Conservation (phyloP, 2,113 vertebrate genomes). For the Sylvia atricapilla region DNA sequence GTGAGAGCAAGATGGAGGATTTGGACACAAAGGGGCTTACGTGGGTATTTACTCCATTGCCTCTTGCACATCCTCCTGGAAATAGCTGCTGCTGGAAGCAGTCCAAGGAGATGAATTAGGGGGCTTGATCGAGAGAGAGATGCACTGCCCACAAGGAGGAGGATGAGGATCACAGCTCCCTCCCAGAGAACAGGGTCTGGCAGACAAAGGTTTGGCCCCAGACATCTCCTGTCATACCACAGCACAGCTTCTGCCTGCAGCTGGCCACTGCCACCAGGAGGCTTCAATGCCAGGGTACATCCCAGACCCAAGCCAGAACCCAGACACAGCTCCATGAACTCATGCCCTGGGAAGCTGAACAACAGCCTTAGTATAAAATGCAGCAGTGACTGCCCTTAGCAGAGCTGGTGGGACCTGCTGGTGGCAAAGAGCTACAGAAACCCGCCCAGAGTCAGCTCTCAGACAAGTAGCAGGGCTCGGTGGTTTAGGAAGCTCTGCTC, state of each 20-base stretch:
- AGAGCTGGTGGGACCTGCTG: neutral
- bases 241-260: neutral
- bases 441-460: neutral
- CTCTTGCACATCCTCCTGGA: neutral
- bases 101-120: neutral
- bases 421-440: neutral
- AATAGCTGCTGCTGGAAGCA: neutral
- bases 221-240: neutral
- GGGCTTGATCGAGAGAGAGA: neutral
- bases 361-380: neutral
- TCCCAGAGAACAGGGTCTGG: neutral
- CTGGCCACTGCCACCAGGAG: rapidly evolving
- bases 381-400: neutral
- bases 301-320: neutral
- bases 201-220: neutral
- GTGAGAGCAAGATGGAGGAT: neutral
- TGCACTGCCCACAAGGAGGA: neutral
- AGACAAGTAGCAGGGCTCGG: neutral
- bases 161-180: neutral
- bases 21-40: neutral
- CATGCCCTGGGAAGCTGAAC: rapidly evolving
- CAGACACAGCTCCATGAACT: neutral
- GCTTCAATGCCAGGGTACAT: neutral
- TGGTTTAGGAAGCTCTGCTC: neutral
- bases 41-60: neutral